Conservation (phyloP, 2,797 vertebrate genomes). For the Balearica regulorum region DNA sequence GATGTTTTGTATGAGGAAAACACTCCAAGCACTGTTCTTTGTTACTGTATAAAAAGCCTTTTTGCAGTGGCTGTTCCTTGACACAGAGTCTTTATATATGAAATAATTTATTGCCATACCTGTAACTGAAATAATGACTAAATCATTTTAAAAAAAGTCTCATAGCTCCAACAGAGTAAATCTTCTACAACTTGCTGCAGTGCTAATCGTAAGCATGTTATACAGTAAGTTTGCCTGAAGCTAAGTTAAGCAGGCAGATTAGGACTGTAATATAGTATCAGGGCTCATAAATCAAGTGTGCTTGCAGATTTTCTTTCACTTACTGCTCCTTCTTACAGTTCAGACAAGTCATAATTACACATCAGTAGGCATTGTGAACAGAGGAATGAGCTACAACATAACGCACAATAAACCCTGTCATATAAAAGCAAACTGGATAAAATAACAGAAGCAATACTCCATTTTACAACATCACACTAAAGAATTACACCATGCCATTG, state of each 20-base stretch:
- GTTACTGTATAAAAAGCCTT: conserved; percentile 64
- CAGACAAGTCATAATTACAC: conserved; percentile 96
- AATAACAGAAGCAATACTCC: conserved; percentile 92
- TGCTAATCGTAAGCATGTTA: conserved; percentile 79
- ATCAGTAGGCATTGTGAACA: conserved; percentile 85
- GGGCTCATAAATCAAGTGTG: conserved; percentile 90
- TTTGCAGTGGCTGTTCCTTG: conserved; percentile 58
- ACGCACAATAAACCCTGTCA: conserved; percentile 94
- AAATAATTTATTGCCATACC: conserved; percentile 73
- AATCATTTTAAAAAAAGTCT: conserved; percentile 69
- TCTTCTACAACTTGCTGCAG: conserved; percentile 77
- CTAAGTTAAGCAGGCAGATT: conserved; percentile 87
- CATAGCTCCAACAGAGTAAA: conserved; percentile 72
- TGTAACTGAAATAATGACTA: conserved; percentile 75
- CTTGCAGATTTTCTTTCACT: conserved; percentile 88
- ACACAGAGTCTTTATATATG: conserved; percentile 65
- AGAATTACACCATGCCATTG: conserved; percentile 83
- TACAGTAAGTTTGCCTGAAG: conserved; percentile 79
- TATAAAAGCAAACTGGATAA: conserved; percentile 92
- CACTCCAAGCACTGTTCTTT: conserved; percentile 60
- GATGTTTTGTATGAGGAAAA: conserved; percentile 66
- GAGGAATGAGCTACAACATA: conserved; percentile 90
- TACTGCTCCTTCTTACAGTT: conserved; percentile 85
- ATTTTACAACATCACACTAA: conserved; percentile 86
- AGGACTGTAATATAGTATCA: conserved; percentile 81